Conservation (phyloP, 2,113 vertebrate genomes). For the Psettodes erumei region DNA sequence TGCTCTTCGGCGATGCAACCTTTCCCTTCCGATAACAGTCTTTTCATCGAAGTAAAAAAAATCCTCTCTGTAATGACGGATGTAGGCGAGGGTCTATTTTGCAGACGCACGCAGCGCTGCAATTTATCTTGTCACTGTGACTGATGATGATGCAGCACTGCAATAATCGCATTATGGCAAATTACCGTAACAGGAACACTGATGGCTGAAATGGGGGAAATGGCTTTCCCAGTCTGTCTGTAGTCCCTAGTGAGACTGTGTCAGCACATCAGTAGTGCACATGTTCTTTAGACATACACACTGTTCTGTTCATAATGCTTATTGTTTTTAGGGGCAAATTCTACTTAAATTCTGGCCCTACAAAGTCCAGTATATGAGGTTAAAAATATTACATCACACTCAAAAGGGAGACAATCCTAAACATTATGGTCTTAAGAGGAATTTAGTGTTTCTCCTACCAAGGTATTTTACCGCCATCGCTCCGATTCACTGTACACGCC, state of each 20-base stretch:
- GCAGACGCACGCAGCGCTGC: not conserved
- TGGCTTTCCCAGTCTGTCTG: not conserved
- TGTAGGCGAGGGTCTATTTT: not conserved
- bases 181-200: conserved; percentile 1
- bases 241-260: not conserved
- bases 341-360: not conserved
- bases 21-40: conserved; percentile 15
- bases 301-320: not conserved
- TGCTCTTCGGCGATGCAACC: conserved; percentile 28
- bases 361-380: not conserved
- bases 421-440: not conserved
- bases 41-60: conserved; percentile 6
- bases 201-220: not conserved
- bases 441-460: conserved; percentile 12
- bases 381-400: not conserved
- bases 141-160: not conserved
- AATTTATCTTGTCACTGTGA: not conserved
- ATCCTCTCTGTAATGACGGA: not conserved
- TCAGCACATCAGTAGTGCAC: not conserved
- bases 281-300: not conserved
- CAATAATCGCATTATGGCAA: conserved; percentile 24
- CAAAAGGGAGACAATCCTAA: not conserved
- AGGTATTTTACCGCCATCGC: not conserved
- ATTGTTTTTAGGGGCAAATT: not conserved
- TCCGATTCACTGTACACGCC: conserved; percentile 4